A percentile compares a stretch with the other conserved stretches of the same genome.
phyloP scores from a whole-genome alignment of 1,140 invertebrate genomes.

The Zelostemma sp. region DNA sequence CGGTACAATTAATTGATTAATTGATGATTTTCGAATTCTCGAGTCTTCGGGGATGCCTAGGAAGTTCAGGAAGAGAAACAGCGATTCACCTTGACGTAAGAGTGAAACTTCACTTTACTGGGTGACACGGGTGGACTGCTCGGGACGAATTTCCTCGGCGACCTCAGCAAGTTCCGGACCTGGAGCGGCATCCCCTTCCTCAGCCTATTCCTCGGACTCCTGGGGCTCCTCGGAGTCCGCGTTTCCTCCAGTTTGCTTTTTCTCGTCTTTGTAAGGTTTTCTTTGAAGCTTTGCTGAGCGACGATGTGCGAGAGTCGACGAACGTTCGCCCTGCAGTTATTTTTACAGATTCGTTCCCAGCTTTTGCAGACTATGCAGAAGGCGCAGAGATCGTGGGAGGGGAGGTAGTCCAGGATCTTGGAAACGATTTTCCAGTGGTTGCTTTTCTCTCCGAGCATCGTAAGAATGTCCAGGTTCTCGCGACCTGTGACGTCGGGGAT shows the following conservation, averaged over 20 bases:
- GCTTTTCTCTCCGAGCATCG: slow-evolving; percentile 59
- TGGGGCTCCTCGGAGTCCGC: slow-evolving; percentile 51
- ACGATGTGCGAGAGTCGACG: slow-evolving; percentile 56
- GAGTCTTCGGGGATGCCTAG: no score
- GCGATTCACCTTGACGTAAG: slow-evolving; percentile 66
- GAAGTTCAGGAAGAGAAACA: no score
- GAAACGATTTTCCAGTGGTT: slow-evolving; percentile 58
- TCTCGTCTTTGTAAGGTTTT: slow-evolving; percentile 57
- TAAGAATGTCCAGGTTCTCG: slow-evolving; percentile 56
- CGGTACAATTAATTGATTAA: no score
- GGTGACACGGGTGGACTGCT: slow-evolving; percentile 66
- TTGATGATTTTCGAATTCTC: no score
- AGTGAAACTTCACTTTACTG: slow-evolving; percentile 68
- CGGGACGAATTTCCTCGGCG: slow-evolving; percentile 43
- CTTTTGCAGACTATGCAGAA: slow-evolving; percentile 61
- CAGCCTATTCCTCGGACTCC: slow-evolving; percentile 18
- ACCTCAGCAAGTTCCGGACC: slow-evolving; percentile 59
- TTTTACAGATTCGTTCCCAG: slow-evolving; percentile 58
- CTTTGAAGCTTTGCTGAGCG: slow-evolving; percentile 59
- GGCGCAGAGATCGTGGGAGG: slow-evolving; percentile 56
- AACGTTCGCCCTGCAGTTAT: slow-evolving; percentile 53
- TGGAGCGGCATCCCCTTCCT: slow-evolving; percentile 57
- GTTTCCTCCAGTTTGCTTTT: slow-evolving; percentile 51
- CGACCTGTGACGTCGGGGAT: slow-evolving; percentile 53
- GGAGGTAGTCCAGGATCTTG: slow-evolving; percentile 53